Evolutionary conservation across 2,888 invertebrate species (phyloP).

Genomic region (Scaptomyza caliginosa): DNA sequence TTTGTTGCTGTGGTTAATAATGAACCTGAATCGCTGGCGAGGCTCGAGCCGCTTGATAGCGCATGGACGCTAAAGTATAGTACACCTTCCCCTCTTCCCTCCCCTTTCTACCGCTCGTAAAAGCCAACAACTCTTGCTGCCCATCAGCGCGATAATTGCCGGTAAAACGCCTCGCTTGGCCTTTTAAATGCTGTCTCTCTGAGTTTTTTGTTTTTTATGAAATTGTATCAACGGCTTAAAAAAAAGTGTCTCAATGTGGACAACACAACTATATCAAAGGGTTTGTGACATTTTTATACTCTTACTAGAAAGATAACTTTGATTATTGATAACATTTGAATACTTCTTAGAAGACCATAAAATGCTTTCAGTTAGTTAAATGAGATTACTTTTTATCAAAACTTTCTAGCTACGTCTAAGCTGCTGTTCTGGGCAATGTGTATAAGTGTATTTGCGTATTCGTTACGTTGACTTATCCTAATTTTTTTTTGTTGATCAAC

Average conservation of each 20-base stretch:
- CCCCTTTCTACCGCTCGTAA: neutral
- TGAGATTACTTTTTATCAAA: no score
- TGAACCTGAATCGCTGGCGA: conserved; percentile 61
- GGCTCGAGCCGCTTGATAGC: conserved; percentile 42
- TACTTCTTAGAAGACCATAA: no score
- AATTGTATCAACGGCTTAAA: conserved; percentile 45
- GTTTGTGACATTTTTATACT: conserved; percentile 2
- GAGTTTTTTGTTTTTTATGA: conserved; percentile 40
- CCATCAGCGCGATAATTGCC: conserved; percentile 76
- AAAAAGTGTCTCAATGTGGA: conserved; percentile 7
- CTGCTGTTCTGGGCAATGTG: no score
- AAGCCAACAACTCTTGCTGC: conserved; percentile 1
- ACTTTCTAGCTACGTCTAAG: no score
- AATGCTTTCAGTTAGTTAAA: neutral
- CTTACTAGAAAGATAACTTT: no score
- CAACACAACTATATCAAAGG: conserved; percentile 6
- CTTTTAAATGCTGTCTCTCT: conserved; percentile 71
- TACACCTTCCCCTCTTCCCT: no score
- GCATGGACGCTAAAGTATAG: conserved; percentile 15
- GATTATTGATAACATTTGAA: no score
- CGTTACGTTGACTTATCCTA: neutral
- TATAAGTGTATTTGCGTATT: conserved; percentile 3
- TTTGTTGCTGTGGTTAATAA: conserved; percentile 65
- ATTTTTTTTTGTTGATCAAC: conserved; percentile 13
- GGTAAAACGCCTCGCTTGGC: conserved; percentile 79